These are phyloP conservation scores for Cottus gobio DNA, from an alignment of 2,113 vertebrate species.

Conservation along the genomic window DNA sequence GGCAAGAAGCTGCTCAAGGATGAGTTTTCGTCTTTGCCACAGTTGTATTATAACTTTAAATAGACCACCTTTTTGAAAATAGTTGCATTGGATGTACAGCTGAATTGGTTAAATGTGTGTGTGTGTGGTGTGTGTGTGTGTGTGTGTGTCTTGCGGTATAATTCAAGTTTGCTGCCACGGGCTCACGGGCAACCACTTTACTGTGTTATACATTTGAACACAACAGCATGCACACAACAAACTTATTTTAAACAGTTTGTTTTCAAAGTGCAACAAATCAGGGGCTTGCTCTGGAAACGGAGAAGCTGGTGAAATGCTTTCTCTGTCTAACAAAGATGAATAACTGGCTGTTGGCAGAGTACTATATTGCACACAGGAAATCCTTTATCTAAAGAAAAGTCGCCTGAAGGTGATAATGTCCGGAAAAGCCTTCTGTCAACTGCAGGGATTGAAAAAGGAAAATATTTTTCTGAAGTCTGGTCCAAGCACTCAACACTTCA, in stretches of 20 bases:
- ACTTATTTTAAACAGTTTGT: not conserved
- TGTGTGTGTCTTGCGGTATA: not conserved
- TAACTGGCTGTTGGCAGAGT: not conserved
- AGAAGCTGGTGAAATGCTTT: not conserved
- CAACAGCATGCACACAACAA: not conserved
- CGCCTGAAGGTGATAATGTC: slow-evolving; percentile 27
- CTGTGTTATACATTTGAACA: not conserved
- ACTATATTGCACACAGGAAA: slow-evolving; percentile 52
- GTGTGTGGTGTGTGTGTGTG: not conserved
- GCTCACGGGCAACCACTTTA: not conserved
- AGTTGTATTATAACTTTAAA: not conserved
- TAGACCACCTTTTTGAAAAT: not conserved
- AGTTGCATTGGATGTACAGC: not conserved
- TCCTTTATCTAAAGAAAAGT: slow-evolving; percentile 33
- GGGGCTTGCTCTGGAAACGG: not conserved
- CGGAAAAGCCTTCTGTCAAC: slow-evolving; percentile 46
- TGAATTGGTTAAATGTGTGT: too few relatives aligned
- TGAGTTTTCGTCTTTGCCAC: not conserved
- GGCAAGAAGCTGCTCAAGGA: not conserved
- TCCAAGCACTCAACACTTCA: slow-evolving; percentile 53
- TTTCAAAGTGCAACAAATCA: not conserved
- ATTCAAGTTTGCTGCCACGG: not conserved
- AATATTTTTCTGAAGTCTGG: slow-evolving; percentile 23
- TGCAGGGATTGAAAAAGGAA: slow-evolving; percentile 26
- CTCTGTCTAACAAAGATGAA: not conserved